Evolutionary conservation across 2,888 invertebrate genomes (phyloP), one percentile per base, ranked within the genome.

Genomic region (Ephialtes manifestator): DNA sequence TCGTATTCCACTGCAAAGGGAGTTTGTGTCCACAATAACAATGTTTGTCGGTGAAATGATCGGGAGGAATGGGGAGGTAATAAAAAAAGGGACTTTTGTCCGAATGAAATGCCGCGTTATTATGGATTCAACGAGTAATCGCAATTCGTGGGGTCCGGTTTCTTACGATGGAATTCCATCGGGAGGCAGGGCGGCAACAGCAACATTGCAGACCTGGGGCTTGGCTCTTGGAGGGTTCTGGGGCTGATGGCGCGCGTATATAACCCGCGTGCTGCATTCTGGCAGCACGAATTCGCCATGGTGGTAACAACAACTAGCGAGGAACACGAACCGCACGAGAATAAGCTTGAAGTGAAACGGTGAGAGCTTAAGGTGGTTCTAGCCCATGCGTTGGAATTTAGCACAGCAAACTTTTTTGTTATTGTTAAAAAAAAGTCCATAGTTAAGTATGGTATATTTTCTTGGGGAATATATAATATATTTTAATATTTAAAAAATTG

Each of bases 101-200:
- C 81, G 81, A 74, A 81, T 48, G 53, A 81, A 84, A 74, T 53
- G 77, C 67, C 67, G 84, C 60, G 63, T 84, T 81, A 84, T 84
- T 81, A 72, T 68, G 81, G 71, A 84, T 84, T 84, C 84, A 81
- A 81, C 72, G 84, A 84, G 77, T 77, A 81, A 84, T 84, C 77
- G 84, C 81, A 65, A 81, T 81, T 84, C 81, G 65, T 70, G 78
- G 81, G 68, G 78, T 78, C 78, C 78, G 77, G 77, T 84, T 84
- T 81, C 70, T 84, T 81, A 74, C 53, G 46, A 51, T 53, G 81
- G 63, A 78, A 84, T 84, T 84, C 84, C 84, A 76, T 60, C 72
- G 84, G 51, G 68, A 68, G 84, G 60, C 81, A 70, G 78, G 72
- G 71, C 72, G 51, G 51, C 58, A 31, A 53, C 71, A 55, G 53